Base-by-base conservation (phyloP, 2,888 invertebrate genomes). In the Ferdinandea cuprea region DNA sequence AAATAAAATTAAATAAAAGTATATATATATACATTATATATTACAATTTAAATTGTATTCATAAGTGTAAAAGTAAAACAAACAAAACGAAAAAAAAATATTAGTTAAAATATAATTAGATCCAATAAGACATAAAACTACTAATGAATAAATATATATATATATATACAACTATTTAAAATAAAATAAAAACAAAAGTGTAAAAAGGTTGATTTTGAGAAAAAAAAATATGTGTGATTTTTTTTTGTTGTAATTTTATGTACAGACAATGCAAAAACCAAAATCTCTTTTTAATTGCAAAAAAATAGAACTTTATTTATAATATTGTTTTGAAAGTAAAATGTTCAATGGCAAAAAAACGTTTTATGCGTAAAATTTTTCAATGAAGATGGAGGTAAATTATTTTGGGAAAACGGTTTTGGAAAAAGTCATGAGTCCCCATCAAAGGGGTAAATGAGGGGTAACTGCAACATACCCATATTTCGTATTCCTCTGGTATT, bases 11-110 rank as follows among this genome's bases (percentile, higher is more conserved):
- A 42, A 73, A 59, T 68, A 85, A 81, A 85, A 80, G 85, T 69
- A 85, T 78, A 81, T 74, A 76, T 85, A 85, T 85, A 86, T 85
- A 86, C n/a, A n/a, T 86, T 85, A 76, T 66, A 59, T 79, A 84
- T 46, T 80, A 86, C 73, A 83, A 68, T 72, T 61, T 71, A 46
- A 74, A 80, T 83, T 80, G 77, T 85, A 86, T 79, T 68, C 61
- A 81, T 86, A 85, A 86, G 85, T 85, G 86, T 86, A 86, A 86
- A 86, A 80, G 85, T 71, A 81, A 86, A 72, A 48, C n/a, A n/a
- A n/a, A n/a, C n/a, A n/a, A n/a, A n/a, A n/a, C n/a, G 50, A 74
- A 77, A 48, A 76, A 85, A n/a, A 69, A 85, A 58, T 66, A 58
- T 50, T 78, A 78, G 85, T 85, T 73, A 69, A 85, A 85, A 76